Evolutionary conservation across 2,113 vertebrate genomes (phyloP).

Genomic region (Peromyscus leucopus): DNA sequence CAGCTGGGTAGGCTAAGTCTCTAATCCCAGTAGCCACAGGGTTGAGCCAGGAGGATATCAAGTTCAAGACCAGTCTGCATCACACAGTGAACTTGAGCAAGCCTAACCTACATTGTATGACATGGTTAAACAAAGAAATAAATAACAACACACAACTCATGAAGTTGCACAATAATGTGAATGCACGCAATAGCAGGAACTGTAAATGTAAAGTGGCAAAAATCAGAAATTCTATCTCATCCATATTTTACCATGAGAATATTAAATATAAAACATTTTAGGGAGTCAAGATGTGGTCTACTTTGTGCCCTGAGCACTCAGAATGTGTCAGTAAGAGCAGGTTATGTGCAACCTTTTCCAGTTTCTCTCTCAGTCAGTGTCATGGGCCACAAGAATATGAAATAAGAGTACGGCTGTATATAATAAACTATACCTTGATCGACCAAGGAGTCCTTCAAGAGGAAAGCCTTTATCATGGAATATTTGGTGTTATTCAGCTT

Average conservation of each 20-base stretch:
- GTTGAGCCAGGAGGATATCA: background rate
- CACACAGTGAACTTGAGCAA: background rate
- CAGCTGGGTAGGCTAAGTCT: no score
- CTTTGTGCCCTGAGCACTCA: background rate
- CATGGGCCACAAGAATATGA: no score
- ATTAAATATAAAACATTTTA: background rate
- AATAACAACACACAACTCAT: background rate
- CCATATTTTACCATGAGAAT: background rate
- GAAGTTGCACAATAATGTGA: background rate
- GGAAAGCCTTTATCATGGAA: no score
- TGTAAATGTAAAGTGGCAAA: background rate
- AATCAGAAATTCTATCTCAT: background rate
- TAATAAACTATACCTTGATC: no score
- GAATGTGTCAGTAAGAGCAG: background rate
- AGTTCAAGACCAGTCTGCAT: background rate
- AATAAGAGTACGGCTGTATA: no score
- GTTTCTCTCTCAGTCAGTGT: background rate
- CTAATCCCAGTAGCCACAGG: background rate
- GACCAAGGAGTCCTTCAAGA: no score
- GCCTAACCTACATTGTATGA: background rate
- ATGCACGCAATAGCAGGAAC: background rate
- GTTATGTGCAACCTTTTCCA: background rate
- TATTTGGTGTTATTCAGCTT: no score
- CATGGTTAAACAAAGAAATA: background rate
- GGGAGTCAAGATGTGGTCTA: background rate